Evolutionary conservation across 2,797 vertebrate species (phyloP).

Genomic region (Premnoplex brunnescens): DNA sequence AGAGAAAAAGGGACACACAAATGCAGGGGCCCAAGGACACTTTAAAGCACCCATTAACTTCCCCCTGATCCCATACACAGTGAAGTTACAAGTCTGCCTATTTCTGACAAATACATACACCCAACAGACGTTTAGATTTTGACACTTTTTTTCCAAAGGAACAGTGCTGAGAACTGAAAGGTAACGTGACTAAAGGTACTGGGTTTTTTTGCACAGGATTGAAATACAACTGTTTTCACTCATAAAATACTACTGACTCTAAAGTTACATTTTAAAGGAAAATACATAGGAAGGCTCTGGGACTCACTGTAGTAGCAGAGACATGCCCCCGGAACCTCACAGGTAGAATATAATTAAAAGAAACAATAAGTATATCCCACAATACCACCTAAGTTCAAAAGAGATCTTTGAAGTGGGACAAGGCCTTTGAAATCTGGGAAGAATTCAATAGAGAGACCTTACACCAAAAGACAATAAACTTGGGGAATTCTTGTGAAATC

Average conservation of each 20-base stretch:
- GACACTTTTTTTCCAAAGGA: background rate
- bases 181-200: background rate
- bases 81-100: background rate
- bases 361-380: background rate
- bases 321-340: background rate
- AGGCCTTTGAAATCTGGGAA: slow-evolving; percentile 18
- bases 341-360: background rate
- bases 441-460: background rate
- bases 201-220: background rate
- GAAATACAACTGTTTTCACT: background rate
- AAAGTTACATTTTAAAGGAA: background rate
- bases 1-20: background rate
- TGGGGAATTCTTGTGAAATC: background rate
- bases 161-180: background rate
- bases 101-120: background rate
- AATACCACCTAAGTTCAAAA: background rate
- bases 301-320: background rate
- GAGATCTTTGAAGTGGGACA: background rate
- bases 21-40: background rate
- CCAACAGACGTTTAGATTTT: background rate
- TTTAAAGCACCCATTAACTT: background rate
- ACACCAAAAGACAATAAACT: background rate
- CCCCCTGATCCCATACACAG: background rate
- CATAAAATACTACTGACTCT: background rate
- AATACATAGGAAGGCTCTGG: background rate